A percentile compares a stretch with the other conserved stretches of the same genome.
These are phyloP conservation scores for Ophiothrix spiculata DNA, from an alignment of 35 echinoderm and acorn worm genomes.

Conservation along the genomic window DNA sequence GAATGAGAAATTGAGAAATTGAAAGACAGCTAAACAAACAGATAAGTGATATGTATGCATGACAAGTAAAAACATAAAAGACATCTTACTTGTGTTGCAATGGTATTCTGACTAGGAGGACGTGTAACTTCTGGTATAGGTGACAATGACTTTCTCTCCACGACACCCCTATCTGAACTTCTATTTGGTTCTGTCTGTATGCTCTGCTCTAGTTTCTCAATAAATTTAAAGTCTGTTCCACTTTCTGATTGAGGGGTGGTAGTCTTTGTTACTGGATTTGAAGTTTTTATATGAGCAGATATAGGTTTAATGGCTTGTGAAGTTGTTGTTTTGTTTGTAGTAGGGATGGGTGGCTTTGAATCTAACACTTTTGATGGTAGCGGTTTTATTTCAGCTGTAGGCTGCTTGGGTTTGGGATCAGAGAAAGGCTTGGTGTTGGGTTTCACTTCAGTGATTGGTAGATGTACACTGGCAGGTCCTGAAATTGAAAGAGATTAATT, in stretches of 20 bases:
- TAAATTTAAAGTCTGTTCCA: neutral
- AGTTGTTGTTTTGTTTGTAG: neutral
- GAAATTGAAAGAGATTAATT: no score
- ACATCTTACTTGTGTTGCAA: neutral
- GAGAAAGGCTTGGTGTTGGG: neutral
- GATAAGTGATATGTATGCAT: no score
- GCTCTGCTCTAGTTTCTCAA: neutral
- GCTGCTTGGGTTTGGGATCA: neutral
- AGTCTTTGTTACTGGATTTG: no score
- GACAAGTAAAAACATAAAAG: no score
- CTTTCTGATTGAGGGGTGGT: neutral
- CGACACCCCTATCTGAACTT: neutral
- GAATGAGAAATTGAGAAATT: no score
- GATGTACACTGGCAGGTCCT: neutral
- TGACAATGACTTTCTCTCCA: neutral
- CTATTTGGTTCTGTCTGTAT: conserved; percentile 1
- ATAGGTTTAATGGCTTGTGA: no score
- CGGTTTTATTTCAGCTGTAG: neutral
- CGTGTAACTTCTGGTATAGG: neutral
- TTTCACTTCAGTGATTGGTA: neutral
- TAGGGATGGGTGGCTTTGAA: neutral
- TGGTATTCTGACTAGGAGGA: neutral
- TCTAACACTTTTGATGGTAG: neutral
- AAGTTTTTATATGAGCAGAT: no score
- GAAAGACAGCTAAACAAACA: no score